phyloP scores from a whole-genome alignment of 2,113 vertebrate species.

The Semicossyphus pulcher region DNA sequence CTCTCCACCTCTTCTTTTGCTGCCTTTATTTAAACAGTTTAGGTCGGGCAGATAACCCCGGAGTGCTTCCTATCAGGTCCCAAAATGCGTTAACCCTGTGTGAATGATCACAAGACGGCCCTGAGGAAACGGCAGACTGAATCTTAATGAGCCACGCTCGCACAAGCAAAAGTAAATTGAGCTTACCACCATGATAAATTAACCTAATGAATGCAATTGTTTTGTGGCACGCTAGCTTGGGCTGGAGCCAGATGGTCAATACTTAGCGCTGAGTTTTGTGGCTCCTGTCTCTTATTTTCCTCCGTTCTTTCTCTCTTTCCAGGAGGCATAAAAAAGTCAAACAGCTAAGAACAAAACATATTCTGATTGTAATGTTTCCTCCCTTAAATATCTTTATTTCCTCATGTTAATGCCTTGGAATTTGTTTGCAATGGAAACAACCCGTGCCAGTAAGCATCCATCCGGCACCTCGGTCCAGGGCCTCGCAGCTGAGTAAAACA shows the following conservation, averaged over 20 bases:
- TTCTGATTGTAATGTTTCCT: too few relatives aligned
- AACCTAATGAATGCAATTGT: constrained; percentile 86
- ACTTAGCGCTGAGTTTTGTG: constrained; percentile 74
- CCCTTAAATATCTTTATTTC: background rate
- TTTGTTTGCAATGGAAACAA: constrained; percentile 11
- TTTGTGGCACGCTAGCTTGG: constrained; percentile 82
- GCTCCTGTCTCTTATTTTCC: constrained; percentile 34
- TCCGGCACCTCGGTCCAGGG: constrained; percentile 30
- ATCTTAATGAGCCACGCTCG: constrained; percentile 82
- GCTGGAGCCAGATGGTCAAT: constrained; percentile 83
- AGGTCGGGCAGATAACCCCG: constrained; percentile 78
- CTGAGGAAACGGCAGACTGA: constrained; percentile 79
- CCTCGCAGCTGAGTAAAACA: constrained; percentile 62
- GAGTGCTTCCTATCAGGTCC: constrained; percentile 79
- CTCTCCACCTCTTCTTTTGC: constrained; percentile 66
- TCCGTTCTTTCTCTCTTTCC: constrained; percentile 24
- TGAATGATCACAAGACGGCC: constrained; percentile 80
- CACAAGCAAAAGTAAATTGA: constrained; percentile 85
- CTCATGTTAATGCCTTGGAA: constrained; percentile 4
- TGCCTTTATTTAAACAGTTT: constrained; percentile 79
- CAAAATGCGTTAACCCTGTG: constrained; percentile 73
- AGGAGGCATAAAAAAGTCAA: background rate
- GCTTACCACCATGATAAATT: constrained; percentile 86
- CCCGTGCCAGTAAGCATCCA: constrained; percentile 41
- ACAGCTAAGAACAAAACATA: background rate